These are phyloP conservation scores for Helicorthomorpha holstii DNA, from an alignment of 1,140 invertebrate species.

Conservation along the genomic window DNA sequence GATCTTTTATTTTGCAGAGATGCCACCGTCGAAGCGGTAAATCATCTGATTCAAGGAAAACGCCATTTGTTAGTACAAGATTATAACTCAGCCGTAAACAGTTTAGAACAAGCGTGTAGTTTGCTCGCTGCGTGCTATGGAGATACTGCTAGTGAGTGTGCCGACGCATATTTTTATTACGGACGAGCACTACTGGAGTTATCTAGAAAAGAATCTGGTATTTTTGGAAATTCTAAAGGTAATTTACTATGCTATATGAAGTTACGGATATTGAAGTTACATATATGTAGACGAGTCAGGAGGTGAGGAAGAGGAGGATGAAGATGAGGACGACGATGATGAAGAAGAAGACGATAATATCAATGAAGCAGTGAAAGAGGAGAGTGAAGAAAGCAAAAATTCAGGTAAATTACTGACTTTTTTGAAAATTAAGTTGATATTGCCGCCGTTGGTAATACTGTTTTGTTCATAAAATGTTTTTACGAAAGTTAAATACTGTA, in stretches of 20 bases:
- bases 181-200: conserved; percentile 63
- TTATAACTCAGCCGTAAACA: conserved; percentile 51
- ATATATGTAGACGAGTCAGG: background rate
- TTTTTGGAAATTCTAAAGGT: conserved; percentile 49
- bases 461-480: background rate
- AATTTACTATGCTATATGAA: background rate
- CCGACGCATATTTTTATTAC: conserved; percentile 61
- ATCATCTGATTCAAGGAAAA: conserved; percentile 46
- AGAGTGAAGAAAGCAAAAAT: background rate
- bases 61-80: conserved; percentile 62
- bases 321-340: conserved; percentile 13
- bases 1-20: no score
- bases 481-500: conserved; percentile 7
- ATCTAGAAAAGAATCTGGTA: conserved; percentile 56
- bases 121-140: conserved; percentile 50
- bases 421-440: no score
- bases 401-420: no score
- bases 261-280: background rate
- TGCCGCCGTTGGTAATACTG: background rate
- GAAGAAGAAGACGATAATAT: background rate
- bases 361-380: background rate
- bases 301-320: conserved; percentile 12
- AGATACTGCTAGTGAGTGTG: conserved; percentile 56
- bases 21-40: conserved; percentile 22
- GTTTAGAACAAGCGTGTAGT: conserved; percentile 54